Evolutionary conservation across 2,888 invertebrate species (phyloP), one percentile per base, ranked within the genome.

Genomic region (Drosophila bunnanda): DNA sequence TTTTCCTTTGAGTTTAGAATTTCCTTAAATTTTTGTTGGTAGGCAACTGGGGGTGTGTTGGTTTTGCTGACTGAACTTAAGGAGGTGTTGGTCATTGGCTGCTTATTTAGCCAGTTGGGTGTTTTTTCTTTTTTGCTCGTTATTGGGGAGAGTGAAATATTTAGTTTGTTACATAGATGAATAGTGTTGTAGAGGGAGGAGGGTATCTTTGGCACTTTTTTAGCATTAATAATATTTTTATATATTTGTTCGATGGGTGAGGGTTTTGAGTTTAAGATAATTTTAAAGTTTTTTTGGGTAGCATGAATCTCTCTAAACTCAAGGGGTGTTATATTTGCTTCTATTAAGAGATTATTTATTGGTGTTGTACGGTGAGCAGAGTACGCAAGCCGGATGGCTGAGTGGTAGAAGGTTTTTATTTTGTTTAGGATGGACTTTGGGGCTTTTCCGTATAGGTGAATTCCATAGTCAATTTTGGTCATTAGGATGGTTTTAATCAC

Each of bases 401-500:
- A 15, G 22, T 25, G 44, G 44, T n/a, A 22, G 3, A 43, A 7
- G 15, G 13, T 43, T 22, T 43, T 22, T 13, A 22, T 43, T 13
- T 43, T 22, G 20, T 43, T 44, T 22, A 22, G 44, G 15, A 3
- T 13, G 15, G 44, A 44, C 15, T 44, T 44, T 15, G 13, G 13
- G 7, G 15, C 22, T 22, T 20, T 39, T 34, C 36, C 46, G 5
- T 58, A 30, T 20, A 58, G 13, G 17, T 36, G 25, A 46, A 36
- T 28, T 32, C 57, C 57, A 28, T 17, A 58, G 15, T 58, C 34
- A 8, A 58, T 36, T 36, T 34, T 56, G 13, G 55, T 20, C 30
- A 56, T 43, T 25, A 34, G 15, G 6, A 39, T 28, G 7, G 17
- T n/a, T 39, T 39, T 38, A 17, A 28, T 10, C 12, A 55, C 54